Base-by-base conservation (phyloP, 2,797 vertebrate species). In the Lagorchestes hirsutus region DNA sequence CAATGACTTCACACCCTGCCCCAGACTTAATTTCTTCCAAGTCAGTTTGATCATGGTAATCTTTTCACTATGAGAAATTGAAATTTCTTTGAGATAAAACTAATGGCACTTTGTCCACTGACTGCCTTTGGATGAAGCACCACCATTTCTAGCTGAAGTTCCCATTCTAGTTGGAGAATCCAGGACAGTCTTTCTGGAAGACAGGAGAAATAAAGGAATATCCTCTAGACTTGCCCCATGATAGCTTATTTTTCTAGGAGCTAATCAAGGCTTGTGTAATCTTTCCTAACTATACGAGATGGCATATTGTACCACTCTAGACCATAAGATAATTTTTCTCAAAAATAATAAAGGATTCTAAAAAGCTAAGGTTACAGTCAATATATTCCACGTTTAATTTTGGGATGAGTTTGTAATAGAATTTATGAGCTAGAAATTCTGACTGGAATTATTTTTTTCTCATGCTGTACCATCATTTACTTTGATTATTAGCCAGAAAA, bases 1-100 rank as follows among this genome's bases (percentile, higher is more conserved):
- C n/a, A 0, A 0, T 0, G 16, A 54, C 90, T 87, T 95, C 57
- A 12, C 0, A 31, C 87, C 54, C 18, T 28, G 16, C 16, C 52
- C 2, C 2, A 0, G 0, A 58, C 55, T 34, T 22, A 11, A 3
- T 8, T 50, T 31, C 94, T 52, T 90, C 90, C 13, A 12, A 18
- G 59, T 11, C n/a, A 50, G 56, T n/a, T 59, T n/a, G 6, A 14
- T n/a, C 54, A 6, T 5, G 24, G 34, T 0, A 5, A 14, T n/a
- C 91, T 57, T 0, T 0, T 46, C 24, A 2, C 52, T 46, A 8
- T 46, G 40, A 46, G n/a, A 82, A 74, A 82, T 46, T 40, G 46
- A 46, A 18, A 59, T 55, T 40, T 11, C 10, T 46, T 40, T 10
- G 0, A 31, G 22, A 54, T 6, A 18, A n/a, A 54, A 46, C 59